phyloP scores from a whole-genome alignment of 1,140 invertebrate species.

The Leptinotarsa defecta region DNA sequence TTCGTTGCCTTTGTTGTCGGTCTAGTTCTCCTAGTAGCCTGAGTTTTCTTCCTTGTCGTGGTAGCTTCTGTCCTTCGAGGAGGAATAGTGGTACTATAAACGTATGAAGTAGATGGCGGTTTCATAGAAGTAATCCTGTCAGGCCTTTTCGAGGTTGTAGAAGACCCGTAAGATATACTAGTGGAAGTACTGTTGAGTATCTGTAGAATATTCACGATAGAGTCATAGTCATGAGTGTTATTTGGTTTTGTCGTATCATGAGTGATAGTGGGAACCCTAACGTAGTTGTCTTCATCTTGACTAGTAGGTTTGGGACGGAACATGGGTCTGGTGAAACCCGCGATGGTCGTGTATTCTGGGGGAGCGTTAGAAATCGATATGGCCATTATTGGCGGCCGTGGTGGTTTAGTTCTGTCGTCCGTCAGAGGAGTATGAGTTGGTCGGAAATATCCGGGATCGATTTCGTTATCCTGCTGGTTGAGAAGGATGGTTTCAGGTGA shows the following conservation, averaged over 20 bases:
- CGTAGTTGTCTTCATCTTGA: slow-evolving; percentile 51
- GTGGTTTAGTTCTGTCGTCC: slow-evolving; percentile 42
- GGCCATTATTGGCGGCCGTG: slow-evolving; percentile 46
- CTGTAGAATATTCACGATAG: slow-evolving; percentile 58
- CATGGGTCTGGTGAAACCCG: slow-evolving; percentile 43
- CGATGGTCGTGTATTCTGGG: slow-evolving; percentile 44
- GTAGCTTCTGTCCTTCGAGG: slow-evolving; percentile 41
- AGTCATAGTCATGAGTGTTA: slow-evolving; percentile 55
- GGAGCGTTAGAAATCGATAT: slow-evolving; percentile 51
- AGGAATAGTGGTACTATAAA: slow-evolving; percentile 61
- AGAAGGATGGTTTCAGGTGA: slow-evolving; percentile 69
- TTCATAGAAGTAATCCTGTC: slow-evolving; percentile 35
- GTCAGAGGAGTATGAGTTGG: slow-evolving; percentile 51
- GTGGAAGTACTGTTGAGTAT: slow-evolving; percentile 53
- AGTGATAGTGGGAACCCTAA: slow-evolving; percentile 61
- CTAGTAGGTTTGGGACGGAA: slow-evolving; percentile 51
- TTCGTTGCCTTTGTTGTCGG: slow-evolving; percentile 30
- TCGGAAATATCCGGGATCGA: slow-evolving; percentile 66
- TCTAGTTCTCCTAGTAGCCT: slow-evolving; percentile 27
- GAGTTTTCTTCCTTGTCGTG: slow-evolving; percentile 13
- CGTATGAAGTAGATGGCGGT: slow-evolving; percentile 49
- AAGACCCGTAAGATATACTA: slow-evolving; percentile 28
- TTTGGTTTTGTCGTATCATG: slow-evolving; percentile 55
- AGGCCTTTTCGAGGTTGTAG: slow-evolving; percentile 28
- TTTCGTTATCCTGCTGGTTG: slow-evolving; percentile 67